A percentile compares a stretch with the other conserved stretches of the same genome.
These are phyloP conservation scores for Crossaster papposus DNA, from an alignment of 53 echinoderm and acorn worm species.

Conservation along the genomic window DNA sequence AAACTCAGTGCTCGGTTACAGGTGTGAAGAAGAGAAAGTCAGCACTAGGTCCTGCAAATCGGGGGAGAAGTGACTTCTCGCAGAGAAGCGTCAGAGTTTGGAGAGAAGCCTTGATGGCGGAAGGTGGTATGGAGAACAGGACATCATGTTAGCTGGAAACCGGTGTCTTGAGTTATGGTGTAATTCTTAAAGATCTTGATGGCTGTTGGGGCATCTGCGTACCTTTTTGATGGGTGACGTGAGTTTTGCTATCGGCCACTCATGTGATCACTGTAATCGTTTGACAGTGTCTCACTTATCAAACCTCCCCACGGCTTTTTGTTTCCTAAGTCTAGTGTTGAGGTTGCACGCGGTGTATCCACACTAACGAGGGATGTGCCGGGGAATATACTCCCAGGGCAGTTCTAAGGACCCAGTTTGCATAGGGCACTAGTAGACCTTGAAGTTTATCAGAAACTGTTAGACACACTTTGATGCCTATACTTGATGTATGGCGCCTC, in stretches of 20 bases:
- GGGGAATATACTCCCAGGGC: no score
- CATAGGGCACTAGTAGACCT: no score
- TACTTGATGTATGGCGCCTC: no score
- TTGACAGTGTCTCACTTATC: not conserved
- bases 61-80: not conserved
- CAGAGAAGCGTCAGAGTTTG: not conserved
- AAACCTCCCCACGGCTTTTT: not conserved
- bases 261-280: not conserved
- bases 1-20: not conserved
- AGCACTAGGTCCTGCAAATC: not conserved
- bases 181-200: not conserved
- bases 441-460: no score
- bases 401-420: no score
- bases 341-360: no score
- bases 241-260: not conserved
- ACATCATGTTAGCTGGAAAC: not conserved
- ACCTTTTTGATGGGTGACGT: not conserved
- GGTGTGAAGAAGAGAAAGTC: not conserved
- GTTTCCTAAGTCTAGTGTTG: no score
- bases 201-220: not conserved
- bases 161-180: not conserved
- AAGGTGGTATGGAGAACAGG: not conserved
- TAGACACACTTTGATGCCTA: no score
- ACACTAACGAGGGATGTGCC: no score
- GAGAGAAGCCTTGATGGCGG: not conserved